phyloP scores from a whole-genome alignment of 2,888 invertebrate species.

The Mimachlamys varia region DNA sequence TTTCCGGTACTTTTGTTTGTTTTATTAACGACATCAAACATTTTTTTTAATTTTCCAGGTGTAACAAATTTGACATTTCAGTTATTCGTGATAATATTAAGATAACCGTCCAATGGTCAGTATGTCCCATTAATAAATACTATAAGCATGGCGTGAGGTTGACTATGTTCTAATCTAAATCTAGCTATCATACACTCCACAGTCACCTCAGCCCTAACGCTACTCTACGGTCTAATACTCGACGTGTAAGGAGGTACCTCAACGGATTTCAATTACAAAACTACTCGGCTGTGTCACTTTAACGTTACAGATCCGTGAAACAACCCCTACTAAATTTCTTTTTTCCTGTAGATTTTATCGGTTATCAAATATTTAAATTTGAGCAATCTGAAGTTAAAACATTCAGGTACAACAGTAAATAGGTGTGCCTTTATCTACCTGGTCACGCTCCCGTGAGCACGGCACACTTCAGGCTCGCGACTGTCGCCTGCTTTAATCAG shows the following conservation, averaged over 20 bases:
- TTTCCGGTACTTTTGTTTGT: not conserved
- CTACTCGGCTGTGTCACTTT: not conserved
- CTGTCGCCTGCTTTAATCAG: slow-evolving; percentile 7
- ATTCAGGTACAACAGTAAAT: slow-evolving; percentile 18
- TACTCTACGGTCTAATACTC: not conserved
- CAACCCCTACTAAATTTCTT: not conserved
- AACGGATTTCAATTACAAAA: slow-evolving; percentile 10
- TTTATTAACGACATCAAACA: not conserved
- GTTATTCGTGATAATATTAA: not conserved
- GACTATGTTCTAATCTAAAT: slow-evolving; percentile 11
- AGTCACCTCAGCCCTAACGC: not conserved
- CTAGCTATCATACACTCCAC: not conserved
- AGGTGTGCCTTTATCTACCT: slow-evolving; percentile 28
- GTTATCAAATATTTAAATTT: slow-evolving; percentile 18
- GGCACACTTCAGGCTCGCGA: slow-evolving; percentile 31
- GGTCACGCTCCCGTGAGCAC: not conserved
- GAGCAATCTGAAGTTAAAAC: not conserved
- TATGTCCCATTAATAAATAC: not conserved
- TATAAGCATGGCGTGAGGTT: not conserved
- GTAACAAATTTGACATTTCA: not conserved
- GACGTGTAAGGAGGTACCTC: not conserved
- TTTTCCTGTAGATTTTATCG: slow-evolving; percentile 21
- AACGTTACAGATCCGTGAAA: not conserved
- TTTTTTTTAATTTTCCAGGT: not conserved
- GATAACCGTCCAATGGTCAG: not conserved